Conservation (phyloP, 1,140 invertebrate genomes). For the Drosophila watanabei region DNA sequence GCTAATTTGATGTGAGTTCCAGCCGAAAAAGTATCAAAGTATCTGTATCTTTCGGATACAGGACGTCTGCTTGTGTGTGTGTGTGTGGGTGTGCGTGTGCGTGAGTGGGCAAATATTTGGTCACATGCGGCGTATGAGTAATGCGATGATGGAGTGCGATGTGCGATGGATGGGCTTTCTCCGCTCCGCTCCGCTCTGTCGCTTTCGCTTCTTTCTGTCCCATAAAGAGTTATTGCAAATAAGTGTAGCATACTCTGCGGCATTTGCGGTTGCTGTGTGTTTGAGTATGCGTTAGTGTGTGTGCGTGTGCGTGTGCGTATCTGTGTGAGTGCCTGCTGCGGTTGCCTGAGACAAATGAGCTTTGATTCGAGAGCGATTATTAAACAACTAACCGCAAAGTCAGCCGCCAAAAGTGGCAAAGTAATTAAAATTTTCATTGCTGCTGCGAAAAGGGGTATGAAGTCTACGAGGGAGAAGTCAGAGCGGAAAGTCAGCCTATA, state of each 20-base stretch:
- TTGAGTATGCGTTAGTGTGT: neutral
- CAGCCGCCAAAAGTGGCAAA: constrained; percentile 69
- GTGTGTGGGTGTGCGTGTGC: constrained; percentile 8
- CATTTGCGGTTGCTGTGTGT: constrained; percentile 36
- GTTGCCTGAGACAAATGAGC: constrained; percentile 67
- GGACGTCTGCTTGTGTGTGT: constrained; percentile 18
- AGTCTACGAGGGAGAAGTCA: too few relatives aligned
- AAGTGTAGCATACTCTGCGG: constrained; percentile 69
- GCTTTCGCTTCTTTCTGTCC: neutral
- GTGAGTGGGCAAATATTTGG: constrained; percentile 59
- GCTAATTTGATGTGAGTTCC: constrained; percentile 50
- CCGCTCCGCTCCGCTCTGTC: neutral
- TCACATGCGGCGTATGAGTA: constrained; percentile 53
- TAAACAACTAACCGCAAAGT: constrained; percentile 62
- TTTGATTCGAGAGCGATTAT: constrained; percentile 66
- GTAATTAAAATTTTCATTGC: constrained; percentile 71
- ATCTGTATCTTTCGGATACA: constrained; percentile 40
- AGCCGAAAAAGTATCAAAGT: constrained; percentile 24
- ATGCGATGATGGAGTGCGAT: constrained; percentile 35
- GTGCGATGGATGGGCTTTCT: constrained; percentile 8
- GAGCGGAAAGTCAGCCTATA: too few relatives aligned
- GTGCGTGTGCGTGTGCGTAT: constrained; percentile 1
- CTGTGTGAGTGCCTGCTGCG: constrained; percentile 26
- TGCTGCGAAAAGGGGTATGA: neutral
- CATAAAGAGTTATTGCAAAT: constrained; percentile 47